A percentile compares a stretch with the other conserved stretches of the same genome.
phyloP scores from a whole-genome alignment of 2,888 invertebrate genomes.

The Peribatodes rhomboidaria region DNA sequence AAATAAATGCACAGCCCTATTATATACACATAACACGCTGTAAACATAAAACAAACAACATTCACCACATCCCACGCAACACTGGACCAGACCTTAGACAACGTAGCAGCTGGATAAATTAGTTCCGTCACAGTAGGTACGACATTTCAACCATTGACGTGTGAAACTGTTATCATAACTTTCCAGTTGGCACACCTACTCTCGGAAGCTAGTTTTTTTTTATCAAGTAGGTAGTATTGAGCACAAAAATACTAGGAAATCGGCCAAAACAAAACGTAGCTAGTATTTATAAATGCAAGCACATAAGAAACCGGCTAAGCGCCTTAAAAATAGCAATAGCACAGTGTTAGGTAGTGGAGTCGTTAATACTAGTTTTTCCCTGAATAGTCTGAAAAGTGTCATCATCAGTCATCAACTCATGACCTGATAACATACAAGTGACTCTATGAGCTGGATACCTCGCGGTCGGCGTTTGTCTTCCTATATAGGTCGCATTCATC shows the following conservation, averaged over 20 bases:
- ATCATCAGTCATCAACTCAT: not conserved
- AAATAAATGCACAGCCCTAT: not conserved
- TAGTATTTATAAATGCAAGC: too few species aligned
- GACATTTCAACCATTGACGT: not conserved
- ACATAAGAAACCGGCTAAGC: too few species aligned
- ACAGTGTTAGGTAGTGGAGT: not conserved
- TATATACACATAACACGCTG: not conserved
- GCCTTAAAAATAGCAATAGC: too few species aligned
- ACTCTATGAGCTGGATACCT: too few species aligned
- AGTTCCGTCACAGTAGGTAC: not conserved
- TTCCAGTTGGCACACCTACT: not conserved
- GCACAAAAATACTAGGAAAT: not conserved
- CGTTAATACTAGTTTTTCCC: not conserved
- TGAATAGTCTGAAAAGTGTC: too few species aligned
- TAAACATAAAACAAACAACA: not conserved
- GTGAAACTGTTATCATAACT: not conserved
- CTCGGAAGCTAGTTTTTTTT: not conserved
- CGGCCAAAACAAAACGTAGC: not conserved
- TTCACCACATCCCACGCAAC: not conserved
- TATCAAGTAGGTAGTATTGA: not conserved
- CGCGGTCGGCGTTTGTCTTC: too few species aligned
- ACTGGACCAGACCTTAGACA: conserved; percentile 37
- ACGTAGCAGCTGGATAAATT: conserved; percentile 18
- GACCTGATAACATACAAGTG: too few species aligned
- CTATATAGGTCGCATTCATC: too few species aligned